A percentile compares a stretch with the other conserved stretches of the same genome.
These are phyloP conservation scores for Limnothrissa miodon DNA, from an alignment of 2,113 vertebrate genomes.

Conservation along the genomic window DNA sequence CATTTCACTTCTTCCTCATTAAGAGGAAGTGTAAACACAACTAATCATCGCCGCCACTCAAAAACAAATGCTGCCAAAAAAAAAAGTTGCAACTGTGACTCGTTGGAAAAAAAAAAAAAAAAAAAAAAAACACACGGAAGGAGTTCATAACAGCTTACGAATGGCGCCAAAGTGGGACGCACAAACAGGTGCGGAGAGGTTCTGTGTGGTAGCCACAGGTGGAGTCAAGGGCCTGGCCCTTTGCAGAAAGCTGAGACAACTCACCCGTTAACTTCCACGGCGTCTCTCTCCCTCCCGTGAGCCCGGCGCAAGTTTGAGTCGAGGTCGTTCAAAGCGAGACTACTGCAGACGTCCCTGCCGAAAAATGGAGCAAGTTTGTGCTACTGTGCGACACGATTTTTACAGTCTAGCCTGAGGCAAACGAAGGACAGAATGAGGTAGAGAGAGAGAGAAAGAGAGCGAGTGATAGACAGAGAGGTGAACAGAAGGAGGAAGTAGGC, in stretches of 20 bases:
- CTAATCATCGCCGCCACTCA: neutral
- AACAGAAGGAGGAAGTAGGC: conserved; percentile 75
- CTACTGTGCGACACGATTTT: neutral
- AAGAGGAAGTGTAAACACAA: neutral
- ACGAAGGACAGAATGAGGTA: conserved; percentile 15
- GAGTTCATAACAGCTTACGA: neutral
- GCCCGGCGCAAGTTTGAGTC: conserved; percentile 3
- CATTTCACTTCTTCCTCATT: neutral
- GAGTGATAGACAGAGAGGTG: conserved; percentile 38
- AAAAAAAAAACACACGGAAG: no score
- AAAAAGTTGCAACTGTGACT: no score
- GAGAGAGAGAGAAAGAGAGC: conserved; percentile 46
- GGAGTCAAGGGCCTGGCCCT: conserved; percentile 26
- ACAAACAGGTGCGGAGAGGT: conserved; percentile 41
- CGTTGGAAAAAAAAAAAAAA: no score
- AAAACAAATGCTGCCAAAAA: no score
- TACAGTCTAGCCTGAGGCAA: neutral
- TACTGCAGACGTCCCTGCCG: conserved; percentile 12
- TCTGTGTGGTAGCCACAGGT: conserved; percentile 57
- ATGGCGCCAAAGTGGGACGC: neutral
- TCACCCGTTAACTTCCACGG: conserved; percentile 63
- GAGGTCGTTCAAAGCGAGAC: conserved; percentile 22
- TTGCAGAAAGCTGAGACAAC: conserved; percentile 42
- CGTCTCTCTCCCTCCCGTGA: conserved; percentile 26
- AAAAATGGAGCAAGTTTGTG: conserved; percentile 5